Percentiles rank a stretch among this genome's conserved stretches.
Evolutionary conservation across 2,113 vertebrate species (phyloP).

Genomic region (Bungarus multicinctus): DNA sequence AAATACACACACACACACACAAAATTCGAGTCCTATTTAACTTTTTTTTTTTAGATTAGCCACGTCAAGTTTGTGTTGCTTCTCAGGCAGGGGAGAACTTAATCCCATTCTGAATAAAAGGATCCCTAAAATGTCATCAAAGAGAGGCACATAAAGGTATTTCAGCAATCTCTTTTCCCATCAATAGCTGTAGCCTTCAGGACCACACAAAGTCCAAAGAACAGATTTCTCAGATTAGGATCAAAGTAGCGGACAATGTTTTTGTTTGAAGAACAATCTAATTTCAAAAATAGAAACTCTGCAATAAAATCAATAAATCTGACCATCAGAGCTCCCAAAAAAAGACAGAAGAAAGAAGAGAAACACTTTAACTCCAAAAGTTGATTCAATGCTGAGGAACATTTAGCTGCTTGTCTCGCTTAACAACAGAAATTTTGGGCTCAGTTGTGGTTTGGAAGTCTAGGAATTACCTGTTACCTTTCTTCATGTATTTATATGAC

Average conservation of each 20-base stretch:
- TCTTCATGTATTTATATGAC: no score
- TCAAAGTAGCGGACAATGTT: not conserved
- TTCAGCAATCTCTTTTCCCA: not conserved
- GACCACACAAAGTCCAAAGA: not conserved
- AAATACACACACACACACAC: not conserved
- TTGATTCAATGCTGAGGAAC: not conserved
- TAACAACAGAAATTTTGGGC: no score
- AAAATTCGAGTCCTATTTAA: not conserved
- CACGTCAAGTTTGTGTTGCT: not conserved
- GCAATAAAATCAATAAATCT: not conserved
- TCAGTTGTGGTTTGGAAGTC: no score
- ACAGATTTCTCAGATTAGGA: not conserved
- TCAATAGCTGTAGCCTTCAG: not conserved
- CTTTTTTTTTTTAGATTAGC: not conserved
- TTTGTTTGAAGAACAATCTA: not conserved
- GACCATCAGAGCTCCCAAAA: not conserved
- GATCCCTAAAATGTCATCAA: not conserved
- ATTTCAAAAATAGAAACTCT: not conserved
- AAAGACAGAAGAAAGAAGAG: not conserved
- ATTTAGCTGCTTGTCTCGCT: no score
- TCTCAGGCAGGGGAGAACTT: not conserved
- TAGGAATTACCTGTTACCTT: no score
- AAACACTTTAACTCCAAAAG: not conserved
- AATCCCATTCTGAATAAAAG: not conserved
- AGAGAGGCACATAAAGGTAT: not conserved